These are phyloP conservation scores for Rhombomys opimus DNA, from an alignment of 2,113 vertebrate species.

Conservation along the genomic window DNA sequence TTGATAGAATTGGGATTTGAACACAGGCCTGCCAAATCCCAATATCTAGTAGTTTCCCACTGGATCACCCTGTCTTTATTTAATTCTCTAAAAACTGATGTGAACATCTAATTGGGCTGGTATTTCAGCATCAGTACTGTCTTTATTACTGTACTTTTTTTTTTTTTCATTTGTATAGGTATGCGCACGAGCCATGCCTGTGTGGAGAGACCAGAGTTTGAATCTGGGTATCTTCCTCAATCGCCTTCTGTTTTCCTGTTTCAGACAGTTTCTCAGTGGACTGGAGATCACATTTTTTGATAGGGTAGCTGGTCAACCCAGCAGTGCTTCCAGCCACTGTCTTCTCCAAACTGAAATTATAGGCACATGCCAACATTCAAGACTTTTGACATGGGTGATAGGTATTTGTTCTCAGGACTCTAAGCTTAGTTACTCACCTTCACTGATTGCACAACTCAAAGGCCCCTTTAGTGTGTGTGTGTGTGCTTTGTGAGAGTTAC, in stretches of 20 bases:
- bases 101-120: not conserved
- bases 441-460: not conserved
- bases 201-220: not conserved
- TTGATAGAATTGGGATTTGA: not conserved
- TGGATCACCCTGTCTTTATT: not conserved
- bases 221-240: not conserved
- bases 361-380: too few relatives aligned
- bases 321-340: too few relatives aligned
- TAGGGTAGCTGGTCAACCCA: not conserved
- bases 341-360: too few relatives aligned
- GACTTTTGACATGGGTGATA: not conserved
- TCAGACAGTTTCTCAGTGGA: not conserved
- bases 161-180: too few relatives aligned
- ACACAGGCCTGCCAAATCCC: not conserved
- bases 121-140: not conserved
- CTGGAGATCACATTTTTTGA: not conserved
- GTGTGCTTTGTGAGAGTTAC: not conserved
- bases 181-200: not conserved
- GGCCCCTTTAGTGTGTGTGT: not conserved
- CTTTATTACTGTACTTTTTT: not conserved
- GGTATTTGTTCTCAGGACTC: not conserved
- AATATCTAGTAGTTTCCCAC: accelerated
- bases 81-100: not conserved
- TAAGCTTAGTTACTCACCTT: not conserved
- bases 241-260: too few relatives aligned